Base-by-base conservation (phyloP, 2,888 invertebrate genomes). In the Yponomeuta malinellus region DNA sequence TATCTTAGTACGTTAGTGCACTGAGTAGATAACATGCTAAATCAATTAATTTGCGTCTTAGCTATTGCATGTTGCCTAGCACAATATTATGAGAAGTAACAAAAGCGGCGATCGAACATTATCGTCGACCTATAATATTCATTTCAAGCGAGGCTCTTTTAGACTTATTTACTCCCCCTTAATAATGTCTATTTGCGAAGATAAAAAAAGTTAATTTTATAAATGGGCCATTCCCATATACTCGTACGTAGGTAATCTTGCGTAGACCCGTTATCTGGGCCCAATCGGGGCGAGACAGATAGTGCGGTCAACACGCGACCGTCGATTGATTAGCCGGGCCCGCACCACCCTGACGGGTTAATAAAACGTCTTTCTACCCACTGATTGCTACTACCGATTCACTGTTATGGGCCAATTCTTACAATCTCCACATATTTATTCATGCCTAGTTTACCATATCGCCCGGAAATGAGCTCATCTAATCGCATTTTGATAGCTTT, bases 191-290 rank as follows among this genome's bases (percentile, higher is more conserved):
- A 85, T 87, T 86, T 80, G 81, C 83, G 79, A 83, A 89, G 88
- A 89, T 88, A 89, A 88, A 87, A 89, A 86, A 88, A 89, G 86
- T 89, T 89, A 90, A 90, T 89, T 90, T 86, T 87, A 90, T 90
- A 89, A 90, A 90, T 90, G 86, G 87, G 79, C 87, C 81, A 89
- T 90, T 89, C 85, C 83, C 84, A 81, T 85, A 85, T 87, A 23
- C 23, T 23, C 23, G 23, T 23, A 84, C 81, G 87, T 87, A 85
- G 83, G 87, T 89, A 89, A 90, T 89, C 88, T 89, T 88, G 85
- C 86, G 87, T 89, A 81, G 82, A 82, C 77, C 78, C 81, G 87
- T 86, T 90, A 90, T 90, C 91, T 84, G 85, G 81, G 85, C 80
- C 84, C 88, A 88, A 90, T 90, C 89, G 86, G 83, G 83, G 83